A percentile compares a stretch with the other conserved stretches of the same genome.
These are phyloP conservation scores for Cataglyphis rosenhaueri DNA, from an alignment of 2,888 invertebrate species.

Conservation along the genomic window DNA sequence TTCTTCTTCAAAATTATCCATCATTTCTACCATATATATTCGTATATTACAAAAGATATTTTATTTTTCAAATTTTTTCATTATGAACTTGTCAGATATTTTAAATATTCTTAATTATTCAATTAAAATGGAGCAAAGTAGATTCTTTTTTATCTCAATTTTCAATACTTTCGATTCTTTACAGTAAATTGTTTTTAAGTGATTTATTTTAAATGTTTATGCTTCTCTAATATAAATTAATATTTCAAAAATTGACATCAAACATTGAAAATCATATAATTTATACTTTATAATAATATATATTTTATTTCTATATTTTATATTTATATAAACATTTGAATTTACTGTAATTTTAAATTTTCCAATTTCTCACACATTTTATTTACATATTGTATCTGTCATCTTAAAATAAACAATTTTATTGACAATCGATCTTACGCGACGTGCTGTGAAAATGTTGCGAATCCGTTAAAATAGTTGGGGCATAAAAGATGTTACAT, in stretches of 20 bases:
- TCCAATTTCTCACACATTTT: not conserved
- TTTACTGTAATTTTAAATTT: not conserved
- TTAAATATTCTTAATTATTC: constrained; percentile 4
- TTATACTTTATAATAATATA: not conserved
- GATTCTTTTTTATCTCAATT: not conserved
- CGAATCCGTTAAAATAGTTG: constrained; percentile 4
- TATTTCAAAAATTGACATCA: not conserved
- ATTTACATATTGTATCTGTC: not conserved
- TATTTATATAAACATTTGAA: not conserved
- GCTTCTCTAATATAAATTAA: not conserved
- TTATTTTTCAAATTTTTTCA: not conserved
- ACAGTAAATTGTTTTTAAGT: not conserved
- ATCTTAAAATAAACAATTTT: not conserved
- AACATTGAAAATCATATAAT: not conserved
- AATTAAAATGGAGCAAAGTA: not conserved
- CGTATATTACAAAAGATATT: constrained; percentile 2
- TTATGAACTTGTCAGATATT: not conserved
- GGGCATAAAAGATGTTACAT: not conserved
- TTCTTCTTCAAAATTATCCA: constrained; percentile 12
- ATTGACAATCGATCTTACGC: not conserved
- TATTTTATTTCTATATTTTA: too few species aligned
- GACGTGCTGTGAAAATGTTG: not conserved
- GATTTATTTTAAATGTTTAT: not conserved
- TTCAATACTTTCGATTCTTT: not conserved
- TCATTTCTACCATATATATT: constrained; percentile 19